phyloP scores from a whole-genome alignment of 2,888 invertebrate species.

The Mimas tiliae region DNA sequence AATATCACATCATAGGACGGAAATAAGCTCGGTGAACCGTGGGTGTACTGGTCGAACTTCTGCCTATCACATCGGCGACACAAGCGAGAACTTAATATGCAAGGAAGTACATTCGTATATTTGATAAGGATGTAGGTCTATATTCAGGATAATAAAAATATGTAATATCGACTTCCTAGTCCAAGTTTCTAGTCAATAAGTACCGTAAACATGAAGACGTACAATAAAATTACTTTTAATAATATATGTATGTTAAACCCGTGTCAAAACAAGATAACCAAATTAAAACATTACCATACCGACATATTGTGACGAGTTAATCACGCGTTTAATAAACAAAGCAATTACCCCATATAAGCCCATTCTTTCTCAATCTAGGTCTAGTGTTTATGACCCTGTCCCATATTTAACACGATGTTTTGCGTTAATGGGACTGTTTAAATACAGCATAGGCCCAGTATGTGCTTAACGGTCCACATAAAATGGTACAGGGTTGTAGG shows the following conservation, averaged over 20 bases:
- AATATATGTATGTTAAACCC: neutral
- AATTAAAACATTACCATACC: slow-evolving; percentile 15
- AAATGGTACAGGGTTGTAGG: slow-evolving; percentile 24
- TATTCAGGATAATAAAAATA: no score
- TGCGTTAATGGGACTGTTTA: slow-evolving; percentile 27
- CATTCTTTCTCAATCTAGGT: slow-evolving; percentile 25
- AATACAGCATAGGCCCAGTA: slow-evolving; percentile 14
- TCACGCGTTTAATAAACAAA: slow-evolving; percentile 17
- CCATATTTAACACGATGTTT: slow-evolving; percentile 21
- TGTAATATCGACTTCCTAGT: no score
- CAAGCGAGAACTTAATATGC: no score
- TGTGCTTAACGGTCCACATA: slow-evolving; percentile 20
- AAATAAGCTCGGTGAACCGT: no score
- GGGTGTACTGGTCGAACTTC: no score
- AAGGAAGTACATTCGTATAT: no score
- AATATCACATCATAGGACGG: no score
- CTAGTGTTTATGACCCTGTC: slow-evolving; percentile 21
- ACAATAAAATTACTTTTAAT: neutral
- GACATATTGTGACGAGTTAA: slow-evolving; percentile 20
- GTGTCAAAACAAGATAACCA: neutral
- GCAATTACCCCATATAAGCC: slow-evolving; percentile 14
- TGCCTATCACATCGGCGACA: no score
- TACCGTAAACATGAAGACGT: neutral
- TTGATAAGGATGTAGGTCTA: no score
- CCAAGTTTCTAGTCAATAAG: neutral